phyloP scores from a whole-genome alignment of 1,140 invertebrate genomes.

The Drosophila erecta region DNA sequence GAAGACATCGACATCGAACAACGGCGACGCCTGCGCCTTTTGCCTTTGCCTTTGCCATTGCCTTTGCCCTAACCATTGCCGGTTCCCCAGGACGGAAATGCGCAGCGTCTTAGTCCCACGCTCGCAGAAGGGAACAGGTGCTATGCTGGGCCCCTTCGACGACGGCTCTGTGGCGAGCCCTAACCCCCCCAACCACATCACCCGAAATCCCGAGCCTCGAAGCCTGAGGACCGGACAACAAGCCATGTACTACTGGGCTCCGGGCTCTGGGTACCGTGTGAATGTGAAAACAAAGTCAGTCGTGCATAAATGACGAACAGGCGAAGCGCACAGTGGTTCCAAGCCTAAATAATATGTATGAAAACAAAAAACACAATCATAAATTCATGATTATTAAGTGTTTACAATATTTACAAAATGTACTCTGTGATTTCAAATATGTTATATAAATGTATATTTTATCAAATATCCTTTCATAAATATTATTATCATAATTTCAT shows the following conservation, averaged over 20 bases:
- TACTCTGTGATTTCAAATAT: too few relatives aligned
- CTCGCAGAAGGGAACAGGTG: constrained; percentile 61
- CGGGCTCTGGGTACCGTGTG: constrained; percentile 74
- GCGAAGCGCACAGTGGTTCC: constrained; percentile 56
- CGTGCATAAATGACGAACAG: constrained; percentile 80
- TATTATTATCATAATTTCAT: background rate
- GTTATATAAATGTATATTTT: too few relatives aligned
- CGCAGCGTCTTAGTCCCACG: constrained; percentile 68
- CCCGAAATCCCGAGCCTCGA: constrained; percentile 20
- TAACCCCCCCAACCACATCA: background rate
- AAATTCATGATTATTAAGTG: too few relatives aligned
- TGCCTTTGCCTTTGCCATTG: constrained; percentile 7
- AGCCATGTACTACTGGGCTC: constrained; percentile 67
- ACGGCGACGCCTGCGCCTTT: constrained; percentile 65
- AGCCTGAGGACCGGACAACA: constrained; percentile 57
- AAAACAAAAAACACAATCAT: too few relatives aligned
- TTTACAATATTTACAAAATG: too few relatives aligned
- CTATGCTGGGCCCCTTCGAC: constrained; percentile 40
- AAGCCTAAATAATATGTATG: background rate
- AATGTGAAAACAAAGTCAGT: constrained; percentile 83
- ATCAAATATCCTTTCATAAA: too few relatives aligned
- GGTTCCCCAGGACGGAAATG: constrained; percentile 74
- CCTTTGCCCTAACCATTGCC: constrained; percentile 23
- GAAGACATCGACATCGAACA: constrained; percentile 46
- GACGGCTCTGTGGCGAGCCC: constrained; percentile 60